Percentiles rank a stretch among this genome's conserved stretches.
Evolutionary conservation across 2,797 vertebrate species (phyloP).

Genomic region (Hypotaenidia philippensis): DNA sequence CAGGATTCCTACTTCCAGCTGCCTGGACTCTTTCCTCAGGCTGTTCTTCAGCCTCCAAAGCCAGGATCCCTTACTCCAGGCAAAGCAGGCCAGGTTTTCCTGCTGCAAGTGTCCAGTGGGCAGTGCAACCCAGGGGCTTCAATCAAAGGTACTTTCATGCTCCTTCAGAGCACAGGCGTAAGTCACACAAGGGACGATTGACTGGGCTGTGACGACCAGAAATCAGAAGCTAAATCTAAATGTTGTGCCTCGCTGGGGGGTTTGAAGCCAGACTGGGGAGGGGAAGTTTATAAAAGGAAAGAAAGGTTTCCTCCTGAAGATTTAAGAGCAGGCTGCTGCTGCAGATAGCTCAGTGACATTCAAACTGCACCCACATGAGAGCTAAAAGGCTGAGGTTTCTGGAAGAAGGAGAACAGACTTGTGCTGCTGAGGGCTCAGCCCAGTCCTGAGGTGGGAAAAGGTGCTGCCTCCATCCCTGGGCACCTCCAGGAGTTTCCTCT

Average conservation of each 20-base stretch:
- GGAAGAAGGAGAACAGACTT: neutral
- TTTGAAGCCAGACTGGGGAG: neutral
- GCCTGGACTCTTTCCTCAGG: neutral
- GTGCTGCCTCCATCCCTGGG: neutral
- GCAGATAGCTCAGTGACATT: neutral
- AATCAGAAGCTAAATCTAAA: neutral
- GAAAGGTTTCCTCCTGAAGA: neutral
- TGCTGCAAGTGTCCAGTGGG: neutral
- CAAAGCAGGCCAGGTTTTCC: neutral
- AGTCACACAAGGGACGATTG: neutral
- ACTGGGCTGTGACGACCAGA: neutral
- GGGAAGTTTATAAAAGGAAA: neutral
- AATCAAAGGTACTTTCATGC: neutral
- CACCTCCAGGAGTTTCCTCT: neutral
- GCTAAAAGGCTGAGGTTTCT: neutral
- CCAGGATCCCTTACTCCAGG: neutral
- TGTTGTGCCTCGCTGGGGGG: neutral
- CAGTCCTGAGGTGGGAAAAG: neutral
- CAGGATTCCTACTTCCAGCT: neutral
- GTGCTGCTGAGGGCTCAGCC: neutral
- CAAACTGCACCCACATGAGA: neutral
- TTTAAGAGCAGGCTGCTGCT: neutral
- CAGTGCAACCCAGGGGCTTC: accelerated
- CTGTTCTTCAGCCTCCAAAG: neutral
- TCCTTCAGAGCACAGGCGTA: neutral